phyloP scores from a whole-genome alignment of 2,113 vertebrate species.

The Rallus limicola region DNA sequence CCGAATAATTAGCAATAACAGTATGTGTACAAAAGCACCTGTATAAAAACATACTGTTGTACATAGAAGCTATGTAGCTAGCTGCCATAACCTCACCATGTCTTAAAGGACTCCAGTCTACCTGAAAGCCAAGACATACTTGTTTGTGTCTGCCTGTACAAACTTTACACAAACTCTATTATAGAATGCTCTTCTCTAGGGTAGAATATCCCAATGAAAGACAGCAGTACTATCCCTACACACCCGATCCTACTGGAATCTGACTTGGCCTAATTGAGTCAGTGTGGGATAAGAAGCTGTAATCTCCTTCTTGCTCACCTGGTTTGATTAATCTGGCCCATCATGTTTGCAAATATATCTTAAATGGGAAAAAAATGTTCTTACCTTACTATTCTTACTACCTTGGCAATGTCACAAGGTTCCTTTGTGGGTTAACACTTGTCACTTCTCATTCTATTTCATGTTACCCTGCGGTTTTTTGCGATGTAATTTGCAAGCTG shows the following conservation, averaged over 20 bases:
- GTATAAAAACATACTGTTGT: not conserved
- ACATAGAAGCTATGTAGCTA: not conserved
- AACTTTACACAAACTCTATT: not conserved
- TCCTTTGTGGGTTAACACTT: constrained; percentile 10
- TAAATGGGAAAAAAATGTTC: not conserved
- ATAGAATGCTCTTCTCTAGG: not conserved
- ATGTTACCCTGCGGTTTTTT: not conserved
- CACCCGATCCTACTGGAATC: not conserved
- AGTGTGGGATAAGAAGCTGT: not conserved
- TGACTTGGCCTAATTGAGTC: not conserved
- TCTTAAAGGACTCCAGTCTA: not conserved
- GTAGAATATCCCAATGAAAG: not conserved
- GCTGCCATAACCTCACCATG: not conserved
- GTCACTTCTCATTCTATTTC: not conserved
- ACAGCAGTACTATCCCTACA: not conserved
- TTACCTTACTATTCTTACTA: not conserved
- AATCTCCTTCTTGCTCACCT: not conserved
- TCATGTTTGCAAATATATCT: not conserved
- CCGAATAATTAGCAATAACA: not conserved
- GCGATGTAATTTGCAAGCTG: constrained; percentile 30
- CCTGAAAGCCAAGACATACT: not conserved
- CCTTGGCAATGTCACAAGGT: not conserved
- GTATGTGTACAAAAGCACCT: not conserved
- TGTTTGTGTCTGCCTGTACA: not conserved
- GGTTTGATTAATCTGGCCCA: not conserved